Evolutionary conservation across 1,140 invertebrate species (phyloP).

Genomic region (Rhyacophila brunnea): DNA sequence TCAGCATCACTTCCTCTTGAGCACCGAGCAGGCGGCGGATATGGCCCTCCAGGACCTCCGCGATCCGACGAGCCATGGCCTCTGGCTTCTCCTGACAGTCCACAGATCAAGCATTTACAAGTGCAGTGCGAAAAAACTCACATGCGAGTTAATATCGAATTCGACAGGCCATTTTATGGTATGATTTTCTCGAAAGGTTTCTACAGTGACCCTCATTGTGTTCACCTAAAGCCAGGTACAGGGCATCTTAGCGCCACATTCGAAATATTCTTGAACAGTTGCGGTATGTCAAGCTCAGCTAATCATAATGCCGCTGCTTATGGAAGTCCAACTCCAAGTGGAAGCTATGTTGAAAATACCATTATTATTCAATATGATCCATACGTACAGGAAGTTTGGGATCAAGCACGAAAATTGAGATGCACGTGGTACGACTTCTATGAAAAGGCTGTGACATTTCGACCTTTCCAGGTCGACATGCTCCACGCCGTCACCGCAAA

Average conservation of each 20-base stretch:
- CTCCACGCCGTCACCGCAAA: constrained; percentile 90
- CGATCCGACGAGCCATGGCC: constrained; percentile 79
- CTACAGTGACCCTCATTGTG: constrained; percentile 88
- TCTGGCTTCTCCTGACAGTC: constrained; percentile 77
- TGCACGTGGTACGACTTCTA: constrained; percentile 96
- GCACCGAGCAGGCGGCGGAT: constrained; percentile 68
- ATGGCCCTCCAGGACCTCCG: constrained; percentile 41
- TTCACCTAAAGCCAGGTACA: constrained; percentile 85
- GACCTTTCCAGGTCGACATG: constrained; percentile 93
- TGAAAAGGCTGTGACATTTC: constrained; percentile 90
- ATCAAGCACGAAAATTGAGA: constrained; percentile 76
- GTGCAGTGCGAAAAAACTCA: constrained; percentile 95
- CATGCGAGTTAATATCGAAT: constrained; percentile 93
- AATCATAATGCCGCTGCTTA: constrained; percentile 79
- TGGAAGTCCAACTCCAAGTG: constrained; percentile 80
- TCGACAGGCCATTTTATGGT: constrained; percentile 92
- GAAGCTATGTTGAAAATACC: constrained; percentile 91
- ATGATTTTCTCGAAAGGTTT: constrained; percentile 94
- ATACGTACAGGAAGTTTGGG: constrained; percentile 90
- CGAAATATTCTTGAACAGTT: constrained; percentile 88
- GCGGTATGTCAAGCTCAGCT: constrained; percentile 85
- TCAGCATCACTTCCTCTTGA: constrained; percentile 76
- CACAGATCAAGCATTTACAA: constrained; percentile 87
- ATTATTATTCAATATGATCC: constrained; percentile 95
- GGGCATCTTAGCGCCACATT: constrained; percentile 88